These are phyloP conservation scores for Nesidiocoris tenuis DNA, from an alignment of 2,888 invertebrate species.

Conservation along the genomic window DNA sequence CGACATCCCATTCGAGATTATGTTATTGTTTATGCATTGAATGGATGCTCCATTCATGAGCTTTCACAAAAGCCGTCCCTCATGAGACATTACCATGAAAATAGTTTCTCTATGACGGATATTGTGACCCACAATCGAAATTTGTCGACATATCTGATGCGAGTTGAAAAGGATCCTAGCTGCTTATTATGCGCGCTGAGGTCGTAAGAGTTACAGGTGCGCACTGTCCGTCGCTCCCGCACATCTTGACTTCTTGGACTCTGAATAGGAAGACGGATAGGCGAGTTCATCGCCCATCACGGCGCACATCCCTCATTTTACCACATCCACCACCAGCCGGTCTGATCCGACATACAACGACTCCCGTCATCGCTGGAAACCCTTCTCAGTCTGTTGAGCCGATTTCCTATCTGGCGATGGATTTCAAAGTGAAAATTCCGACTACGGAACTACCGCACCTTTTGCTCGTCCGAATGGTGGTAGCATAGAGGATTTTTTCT, in stretches of 20 bases:
- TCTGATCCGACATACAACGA: no score
- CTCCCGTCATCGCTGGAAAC: no score
- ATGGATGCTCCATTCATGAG: constrained; percentile 46
- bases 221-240: neutral
- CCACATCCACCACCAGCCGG: no score
- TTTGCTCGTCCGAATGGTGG: no score
- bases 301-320: neutral
- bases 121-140: constrained; percentile 43
- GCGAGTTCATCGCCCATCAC: constrained; percentile 14
- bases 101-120: constrained; percentile 41
- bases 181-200: constrained; percentile 32
- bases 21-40: constrained; percentile 49
- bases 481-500: no score
- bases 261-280: constrained; percentile 37
- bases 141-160: constrained; percentile 41
- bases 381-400: no score
- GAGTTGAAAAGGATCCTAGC: constrained; percentile 35
- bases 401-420: no score
- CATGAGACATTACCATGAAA: constrained; percentile 36
- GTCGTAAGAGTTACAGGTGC: constrained; percentile 31
- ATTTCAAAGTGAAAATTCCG: no score
- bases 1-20: constrained; percentile 49
- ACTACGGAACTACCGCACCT: no score
- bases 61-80: constrained; percentile 14
- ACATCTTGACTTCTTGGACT: neutral